phyloP scores from a whole-genome alignment of 2,797 vertebrate genomes.

The Tangara arthus region DNA sequence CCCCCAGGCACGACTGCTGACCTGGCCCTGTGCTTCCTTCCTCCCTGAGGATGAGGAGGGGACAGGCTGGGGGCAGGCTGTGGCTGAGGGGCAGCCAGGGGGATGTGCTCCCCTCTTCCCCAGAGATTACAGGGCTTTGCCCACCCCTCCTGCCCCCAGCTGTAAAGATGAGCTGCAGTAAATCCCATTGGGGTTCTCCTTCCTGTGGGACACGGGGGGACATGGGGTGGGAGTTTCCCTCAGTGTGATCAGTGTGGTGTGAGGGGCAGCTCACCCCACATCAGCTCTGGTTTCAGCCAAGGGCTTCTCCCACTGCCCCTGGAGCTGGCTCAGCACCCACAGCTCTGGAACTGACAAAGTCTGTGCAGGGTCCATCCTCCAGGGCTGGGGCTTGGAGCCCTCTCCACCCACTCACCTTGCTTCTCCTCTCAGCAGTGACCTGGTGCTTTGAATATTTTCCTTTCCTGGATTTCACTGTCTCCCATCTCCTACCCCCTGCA shows the following conservation, averaged over 20 bases:
- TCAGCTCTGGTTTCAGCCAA: not conserved
- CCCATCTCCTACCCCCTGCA: not conserved
- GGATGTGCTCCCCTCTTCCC: not conserved
- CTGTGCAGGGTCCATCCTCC: not conserved
- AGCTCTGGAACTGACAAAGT: not conserved
- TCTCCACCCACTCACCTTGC: not conserved
- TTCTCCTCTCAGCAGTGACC: not conserved
- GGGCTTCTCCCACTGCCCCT: not conserved
- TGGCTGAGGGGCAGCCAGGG: not conserved
- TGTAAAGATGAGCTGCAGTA: not conserved
- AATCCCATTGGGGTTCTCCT: not conserved
- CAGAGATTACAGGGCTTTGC: not conserved
- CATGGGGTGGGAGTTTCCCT: not conserved
- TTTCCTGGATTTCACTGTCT: not conserved
- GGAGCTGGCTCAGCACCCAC: not conserved
- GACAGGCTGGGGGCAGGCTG: not conserved
- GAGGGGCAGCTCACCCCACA: rapidly evolving
- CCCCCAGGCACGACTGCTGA: not conserved
- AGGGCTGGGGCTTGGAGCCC: rapidly evolving
- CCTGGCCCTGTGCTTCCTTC: not conserved
- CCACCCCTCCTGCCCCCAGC: not conserved
- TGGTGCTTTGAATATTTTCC: not conserved
- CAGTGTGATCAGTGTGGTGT: rapidly evolving
- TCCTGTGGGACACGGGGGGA: rapidly evolving
- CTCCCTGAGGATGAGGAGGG: not conserved